A percentile compares a stretch with the other conserved stretches of the same genome.
Conservation (phyloP, 2,888 invertebrate species). For the Yponomeuta malinellus region DNA sequence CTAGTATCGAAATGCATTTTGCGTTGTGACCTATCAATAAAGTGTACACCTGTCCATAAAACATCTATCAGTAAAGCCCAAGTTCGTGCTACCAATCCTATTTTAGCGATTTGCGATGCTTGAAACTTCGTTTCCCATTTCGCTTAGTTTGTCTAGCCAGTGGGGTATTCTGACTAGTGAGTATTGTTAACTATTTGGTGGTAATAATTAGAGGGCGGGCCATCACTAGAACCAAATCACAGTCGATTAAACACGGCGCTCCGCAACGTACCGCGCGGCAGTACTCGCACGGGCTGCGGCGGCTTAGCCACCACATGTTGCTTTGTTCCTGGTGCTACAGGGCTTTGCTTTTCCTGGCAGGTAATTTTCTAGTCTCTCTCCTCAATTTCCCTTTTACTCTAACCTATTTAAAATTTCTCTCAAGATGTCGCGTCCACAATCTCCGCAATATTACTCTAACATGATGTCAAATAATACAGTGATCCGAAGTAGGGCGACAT, state of each 20-base stretch:
- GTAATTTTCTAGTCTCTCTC: constrained; percentile 22
- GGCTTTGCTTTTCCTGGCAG: constrained; percentile 32
- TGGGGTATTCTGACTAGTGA: no score
- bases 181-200: not conserved
- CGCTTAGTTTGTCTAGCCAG: no score
- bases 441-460: no score
- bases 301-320: constrained; percentile 29
- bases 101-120: no score
- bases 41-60: no score
- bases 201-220: not conserved
- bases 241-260: constrained; percentile 2
- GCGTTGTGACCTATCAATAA: no score
- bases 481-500: not conserved
- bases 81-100: no score
- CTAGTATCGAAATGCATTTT: no score
- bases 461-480: no score
- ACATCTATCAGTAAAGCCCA: no score
- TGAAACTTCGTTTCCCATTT: no score
- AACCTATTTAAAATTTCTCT: not conserved
- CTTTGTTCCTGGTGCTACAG: constrained; percentile 37
- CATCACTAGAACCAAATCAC: not conserved
- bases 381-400: constrained; percentile 5
- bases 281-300: constrained; percentile 2
- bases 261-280: not conserved
- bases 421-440: no score